phyloP scores from a whole-genome alignment of 2,797 vertebrate genomes.

The Psittacula derbiana region DNA sequence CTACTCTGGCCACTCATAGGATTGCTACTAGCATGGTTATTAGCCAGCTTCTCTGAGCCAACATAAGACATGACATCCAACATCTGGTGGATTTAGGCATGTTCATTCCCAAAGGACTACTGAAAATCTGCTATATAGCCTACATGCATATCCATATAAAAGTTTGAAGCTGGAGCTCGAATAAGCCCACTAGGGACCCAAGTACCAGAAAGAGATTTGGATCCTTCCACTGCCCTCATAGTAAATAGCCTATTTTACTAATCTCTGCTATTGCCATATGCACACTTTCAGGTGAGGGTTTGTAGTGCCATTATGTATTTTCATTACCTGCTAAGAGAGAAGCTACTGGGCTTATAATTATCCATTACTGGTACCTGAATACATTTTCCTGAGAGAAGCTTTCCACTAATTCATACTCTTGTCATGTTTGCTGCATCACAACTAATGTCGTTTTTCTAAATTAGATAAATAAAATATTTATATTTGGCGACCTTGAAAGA shows the following conservation, averaged over 20 bases:
- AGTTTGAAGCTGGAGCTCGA: neutral
- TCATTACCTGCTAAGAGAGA: slow-evolving; percentile 27
- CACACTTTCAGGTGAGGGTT: neutral
- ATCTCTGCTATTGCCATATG: neutral
- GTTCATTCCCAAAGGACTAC: neutral
- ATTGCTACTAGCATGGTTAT: neutral
- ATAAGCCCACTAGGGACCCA: neutral
- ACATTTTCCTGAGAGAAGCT: slow-evolving; percentile 19
- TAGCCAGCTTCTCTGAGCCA: neutral
- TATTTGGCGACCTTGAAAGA: slow-evolving; percentile 62
- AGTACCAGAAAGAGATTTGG: neutral
- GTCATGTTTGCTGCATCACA: slow-evolving; percentile 22
- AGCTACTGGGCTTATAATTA: slow-evolving; percentile 45
- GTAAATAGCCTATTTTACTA: neutral
- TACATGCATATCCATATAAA: neutral
- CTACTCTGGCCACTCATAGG: neutral
- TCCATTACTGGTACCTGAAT: slow-evolving; percentile 20
- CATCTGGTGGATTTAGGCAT: neutral
- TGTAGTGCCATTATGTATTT: slow-evolving; percentile 12
- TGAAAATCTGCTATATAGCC: neutral
- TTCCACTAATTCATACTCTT: slow-evolving; percentile 38
- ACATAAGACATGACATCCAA: neutral
- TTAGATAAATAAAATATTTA: slow-evolving; percentile 69
- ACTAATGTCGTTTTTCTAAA: slow-evolving; percentile 27
- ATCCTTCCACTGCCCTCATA: neutral